Conservation (phyloP, 2,797 vertebrate genomes). For the Lycodopsis pacificus region DNA sequence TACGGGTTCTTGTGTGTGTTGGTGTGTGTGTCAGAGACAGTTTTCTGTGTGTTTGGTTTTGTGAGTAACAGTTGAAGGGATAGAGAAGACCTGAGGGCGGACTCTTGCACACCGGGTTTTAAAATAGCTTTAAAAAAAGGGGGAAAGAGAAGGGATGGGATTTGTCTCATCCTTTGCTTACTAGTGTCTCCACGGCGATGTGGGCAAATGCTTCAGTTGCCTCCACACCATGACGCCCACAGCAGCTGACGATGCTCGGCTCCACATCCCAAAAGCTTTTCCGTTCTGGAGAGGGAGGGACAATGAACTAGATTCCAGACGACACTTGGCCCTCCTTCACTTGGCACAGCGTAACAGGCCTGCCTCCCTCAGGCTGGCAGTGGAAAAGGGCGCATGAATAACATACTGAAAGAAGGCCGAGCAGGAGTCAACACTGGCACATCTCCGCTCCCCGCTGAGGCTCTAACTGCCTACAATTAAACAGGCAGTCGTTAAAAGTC, state of each 20-base stretch:
- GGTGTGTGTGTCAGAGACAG: background rate
- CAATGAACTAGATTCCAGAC: constrained; percentile 74
- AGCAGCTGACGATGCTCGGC: constrained; percentile 55
- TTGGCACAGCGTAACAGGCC: constrained; percentile 69
- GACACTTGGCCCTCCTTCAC: constrained; percentile 76
- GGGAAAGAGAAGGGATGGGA: constrained; percentile 33
- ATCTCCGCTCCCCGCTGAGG: constrained; percentile 51
- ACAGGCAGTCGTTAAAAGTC: constrained; percentile 56
- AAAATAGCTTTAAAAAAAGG: constrained; percentile 63
- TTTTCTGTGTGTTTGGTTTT: constrained; percentile 38
- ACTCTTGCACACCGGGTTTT: constrained; percentile 62
- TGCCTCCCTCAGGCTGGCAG: constrained; percentile 70
- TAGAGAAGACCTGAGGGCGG: constrained; percentile 51
- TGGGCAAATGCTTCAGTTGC: constrained; percentile 54
- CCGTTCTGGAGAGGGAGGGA: constrained; percentile 67
- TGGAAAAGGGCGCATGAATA: constrained; percentile 73
- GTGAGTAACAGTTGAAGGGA: constrained; percentile 48
- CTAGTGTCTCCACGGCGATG: constrained; percentile 67
- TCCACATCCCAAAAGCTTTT: constrained; percentile 59
- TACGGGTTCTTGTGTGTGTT: constrained; percentile 15
- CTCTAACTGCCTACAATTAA: constrained; percentile 63
- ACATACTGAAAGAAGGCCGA: constrained; percentile 69
- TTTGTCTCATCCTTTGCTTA: constrained; percentile 55
- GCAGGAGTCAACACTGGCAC: constrained; percentile 71
- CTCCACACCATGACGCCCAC: constrained; percentile 56